A percentile compares a stretch with the other conserved stretches of the same genome.
phyloP scores from a whole-genome alignment of 2,797 vertebrate genomes.

The Lepilemur septentrionalis region DNA sequence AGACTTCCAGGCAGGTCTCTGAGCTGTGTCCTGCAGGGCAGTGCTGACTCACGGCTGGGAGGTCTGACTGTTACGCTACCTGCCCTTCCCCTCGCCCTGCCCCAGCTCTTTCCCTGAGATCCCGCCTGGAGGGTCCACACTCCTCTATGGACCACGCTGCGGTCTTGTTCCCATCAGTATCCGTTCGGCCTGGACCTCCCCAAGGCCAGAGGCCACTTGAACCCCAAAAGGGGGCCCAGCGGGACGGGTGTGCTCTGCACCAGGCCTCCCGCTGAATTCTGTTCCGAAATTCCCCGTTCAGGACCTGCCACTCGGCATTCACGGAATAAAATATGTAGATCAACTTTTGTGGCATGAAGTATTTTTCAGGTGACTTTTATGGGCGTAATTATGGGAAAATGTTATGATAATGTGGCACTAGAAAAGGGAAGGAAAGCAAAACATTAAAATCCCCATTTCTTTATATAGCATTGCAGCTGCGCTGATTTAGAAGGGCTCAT shows the following conservation, averaged over 20 bases:
- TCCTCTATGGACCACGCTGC: accelerated
- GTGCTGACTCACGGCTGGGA: no score
- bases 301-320: background rate
- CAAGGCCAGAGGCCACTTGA: accelerated
- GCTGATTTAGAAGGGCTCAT: background rate
- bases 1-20: no score
- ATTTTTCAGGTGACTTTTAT: constrained; percentile 72
- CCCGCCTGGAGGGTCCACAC: accelerated
- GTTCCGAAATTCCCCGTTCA: background rate
- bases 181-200: background rate
- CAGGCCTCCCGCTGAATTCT: accelerated
- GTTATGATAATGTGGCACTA: constrained; percentile 68
- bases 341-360: constrained; percentile 28
- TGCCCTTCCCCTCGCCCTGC: background rate
- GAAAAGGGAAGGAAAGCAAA: constrained; percentile 68
- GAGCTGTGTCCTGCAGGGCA: background rate
- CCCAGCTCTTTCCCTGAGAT: accelerated
- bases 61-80: accelerated
- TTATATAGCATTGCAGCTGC: constrained; percentile 56
- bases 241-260: accelerated
- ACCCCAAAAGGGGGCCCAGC: accelerated
- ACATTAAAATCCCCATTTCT: constrained; percentile 60
- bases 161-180: accelerated
- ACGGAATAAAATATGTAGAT: background rate
- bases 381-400: constrained; percentile 63